These are phyloP conservation scores for Iselma pallidipennis DNA, from an alignment of 2,888 invertebrate genomes.

Conservation along the genomic window DNA sequence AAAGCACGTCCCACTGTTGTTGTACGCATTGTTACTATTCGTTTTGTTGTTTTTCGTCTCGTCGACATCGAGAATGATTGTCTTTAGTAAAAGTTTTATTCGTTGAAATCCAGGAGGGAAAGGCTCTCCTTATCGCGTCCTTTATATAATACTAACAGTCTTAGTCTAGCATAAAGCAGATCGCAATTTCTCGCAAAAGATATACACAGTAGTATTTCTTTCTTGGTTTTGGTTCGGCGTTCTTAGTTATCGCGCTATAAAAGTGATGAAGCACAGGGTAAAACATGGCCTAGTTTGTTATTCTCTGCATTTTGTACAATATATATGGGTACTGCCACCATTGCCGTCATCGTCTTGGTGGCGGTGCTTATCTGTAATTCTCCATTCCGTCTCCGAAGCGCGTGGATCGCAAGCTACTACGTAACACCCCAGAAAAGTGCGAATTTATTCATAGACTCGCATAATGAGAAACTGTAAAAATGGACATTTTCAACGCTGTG, in stretches of 20 bases:
- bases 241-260: constrained; percentile 51
- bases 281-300: constrained; percentile 53
- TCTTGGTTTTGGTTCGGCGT: constrained; percentile 25
- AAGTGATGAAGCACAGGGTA: constrained; percentile 53
- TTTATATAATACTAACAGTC: constrained; percentile 17
- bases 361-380: constrained; percentile 55
- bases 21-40: not conserved
- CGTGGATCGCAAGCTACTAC: constrained; percentile 39
- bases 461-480: constrained; percentile 62
- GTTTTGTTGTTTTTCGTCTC: not conserved
- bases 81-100: constrained; percentile 1
- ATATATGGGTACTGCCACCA: constrained; percentile 5
- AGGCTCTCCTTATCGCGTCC: constrained; percentile 14
- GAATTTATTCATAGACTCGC: constrained; percentile 61
- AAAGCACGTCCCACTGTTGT: not conserved
- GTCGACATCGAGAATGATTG: not conserved
- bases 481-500: constrained; percentile 58
- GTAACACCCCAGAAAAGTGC: constrained; percentile 56
- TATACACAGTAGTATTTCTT: constrained; percentile 15
- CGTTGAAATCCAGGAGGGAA: not conserved
- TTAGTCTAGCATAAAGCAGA: constrained; percentile 19
- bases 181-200: constrained; percentile 24
- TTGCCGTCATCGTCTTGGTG: constrained; percentile 45
- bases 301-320: constrained; percentile 36
- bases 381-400: constrained; percentile 46